Conservation (phyloP, 2,888 invertebrate species). For the Nemotelus pantherinus region DNA sequence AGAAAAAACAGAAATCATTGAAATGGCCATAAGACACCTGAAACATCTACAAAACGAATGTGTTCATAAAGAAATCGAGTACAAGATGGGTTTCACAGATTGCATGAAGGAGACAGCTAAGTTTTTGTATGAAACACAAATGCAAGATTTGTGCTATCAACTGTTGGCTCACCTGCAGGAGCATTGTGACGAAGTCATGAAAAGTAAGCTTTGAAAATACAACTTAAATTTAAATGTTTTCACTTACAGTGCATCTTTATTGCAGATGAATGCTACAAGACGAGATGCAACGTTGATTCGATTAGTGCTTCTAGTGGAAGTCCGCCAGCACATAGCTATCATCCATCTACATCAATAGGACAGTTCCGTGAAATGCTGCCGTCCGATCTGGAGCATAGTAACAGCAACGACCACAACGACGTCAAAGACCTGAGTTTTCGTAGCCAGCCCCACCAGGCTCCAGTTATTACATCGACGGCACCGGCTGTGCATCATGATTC, state of each 20-base stretch:
- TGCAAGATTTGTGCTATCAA: constrained; percentile 84
- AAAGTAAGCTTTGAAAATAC: constrained; percentile 64
- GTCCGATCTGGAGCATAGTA: constrained; percentile 62
- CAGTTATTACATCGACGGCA: constrained; percentile 64
- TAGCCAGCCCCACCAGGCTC: constrained; percentile 62
- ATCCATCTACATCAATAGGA: constrained; percentile 61
- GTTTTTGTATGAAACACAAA: constrained; percentile 86
- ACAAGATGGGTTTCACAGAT: constrained; percentile 88
- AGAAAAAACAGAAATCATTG: constrained; percentile 97
- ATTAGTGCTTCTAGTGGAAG: constrained; percentile 69
- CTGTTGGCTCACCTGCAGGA: constrained; percentile 84
- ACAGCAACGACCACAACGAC: constrained; percentile 64
- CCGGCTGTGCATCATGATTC: constrained; percentile 60
- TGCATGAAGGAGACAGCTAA: constrained; percentile 90
- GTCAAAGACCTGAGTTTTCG: constrained; percentile 65
- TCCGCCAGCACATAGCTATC: constrained; percentile 60
- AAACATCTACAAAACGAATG: constrained; percentile 82
- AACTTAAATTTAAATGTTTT: constrained; percentile 19
- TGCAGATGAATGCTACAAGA: constrained; percentile 62
- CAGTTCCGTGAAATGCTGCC: constrained; percentile 65
- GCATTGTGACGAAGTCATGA: constrained; percentile 75
- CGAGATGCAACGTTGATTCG: constrained; percentile 66
- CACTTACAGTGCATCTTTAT: neutral
- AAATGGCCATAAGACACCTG: constrained; percentile 96
- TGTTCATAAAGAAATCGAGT: constrained; percentile 67